phyloP scores from a whole-genome alignment of 2,888 invertebrate genomes.

The Zhuqinia jingwanae region DNA sequence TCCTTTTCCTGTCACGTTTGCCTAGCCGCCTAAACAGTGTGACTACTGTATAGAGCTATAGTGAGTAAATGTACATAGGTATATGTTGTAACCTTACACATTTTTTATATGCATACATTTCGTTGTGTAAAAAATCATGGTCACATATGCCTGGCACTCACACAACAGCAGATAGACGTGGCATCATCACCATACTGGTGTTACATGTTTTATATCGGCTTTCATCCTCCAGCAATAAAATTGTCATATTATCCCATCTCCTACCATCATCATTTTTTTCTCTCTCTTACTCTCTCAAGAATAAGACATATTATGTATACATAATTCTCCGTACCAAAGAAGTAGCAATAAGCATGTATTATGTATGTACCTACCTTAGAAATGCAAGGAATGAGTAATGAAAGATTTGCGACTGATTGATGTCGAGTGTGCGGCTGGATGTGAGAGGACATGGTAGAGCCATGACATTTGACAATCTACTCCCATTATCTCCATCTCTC shows the following conservation, averaged over 20 bases:
- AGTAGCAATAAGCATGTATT: background rate
- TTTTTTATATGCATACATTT: background rate
- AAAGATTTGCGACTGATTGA: conserved; percentile 14
- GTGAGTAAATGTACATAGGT: background rate
- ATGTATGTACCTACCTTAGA: background rate
- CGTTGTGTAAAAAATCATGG: background rate
- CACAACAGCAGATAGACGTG: background rate
- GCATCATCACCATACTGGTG: conserved; percentile 22
- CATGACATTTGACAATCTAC: conserved; percentile 58
- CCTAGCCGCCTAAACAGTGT: background rate
- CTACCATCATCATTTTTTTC: background rate
- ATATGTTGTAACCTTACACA: too few species aligned
- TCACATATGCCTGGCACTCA: background rate
- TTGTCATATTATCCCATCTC: background rate
- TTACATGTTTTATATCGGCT: conserved; percentile 15
- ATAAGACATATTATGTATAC: too few species aligned
- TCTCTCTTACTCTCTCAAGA: background rate
- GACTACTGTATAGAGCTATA: background rate
- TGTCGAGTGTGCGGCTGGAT: conserved; percentile 4
- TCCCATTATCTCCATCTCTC: conserved; percentile 8
- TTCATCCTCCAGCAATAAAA: conserved; percentile 1
- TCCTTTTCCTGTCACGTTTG: conserved; percentile 5
- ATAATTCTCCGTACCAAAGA: too few species aligned
- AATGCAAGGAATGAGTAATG: conserved; percentile 31
- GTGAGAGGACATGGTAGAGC: conserved; percentile 53